Base-by-base conservation (phyloP, 2,888 invertebrate species). In the Acleris cristana region DNA sequence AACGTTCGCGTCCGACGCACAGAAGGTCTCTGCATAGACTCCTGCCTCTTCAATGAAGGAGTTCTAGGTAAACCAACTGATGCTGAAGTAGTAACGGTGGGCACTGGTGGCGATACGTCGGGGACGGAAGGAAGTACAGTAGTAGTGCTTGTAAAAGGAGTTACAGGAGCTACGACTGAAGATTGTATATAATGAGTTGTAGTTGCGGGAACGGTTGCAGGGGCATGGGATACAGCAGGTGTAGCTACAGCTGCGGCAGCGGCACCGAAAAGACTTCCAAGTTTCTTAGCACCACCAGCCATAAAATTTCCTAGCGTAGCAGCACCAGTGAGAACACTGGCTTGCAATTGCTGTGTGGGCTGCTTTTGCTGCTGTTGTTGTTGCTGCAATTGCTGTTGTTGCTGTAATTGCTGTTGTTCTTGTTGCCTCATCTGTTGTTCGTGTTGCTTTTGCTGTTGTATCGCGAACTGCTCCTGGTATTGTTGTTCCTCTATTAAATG, bases 241-340 rank as follows among this genome's bases (percentile, higher is more conserved):
- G 90, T 74, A 10, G 85, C 81, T 2, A 92, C 90, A 14, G 92
- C 90, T 4, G 93, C 91, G 7, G 93, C 92, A 1, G 93, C 93
- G 23, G 93, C 90, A 51, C 93, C 93, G 61, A 93, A 90, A 55
- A 93, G 86, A 72, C 90, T 93, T 16, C 93, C 93, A 16, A 93
- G 79, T 73, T 88, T 93, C 71, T 93, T 92, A 16, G 93, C 93
- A 69, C 93, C 92, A 65, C 92, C 93, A 3, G 92, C 90, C 88
- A 93, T 89, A 45, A 93, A 80, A 7, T 89, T 90, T n/a, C 92
- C 93, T 73, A 93, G 81, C 4, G 91, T 91, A 61, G 92, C 92
- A 49, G 91, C 92, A 65, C 92, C 92, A 40, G 90, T 93, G 63
- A 92, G 72, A 18, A 92, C 86, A 70, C 86, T 86, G 2, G 90